Evolutionary conservation across 2,888 invertebrate genomes (phyloP).

Genomic region (Sepiola atlantica): DNA sequence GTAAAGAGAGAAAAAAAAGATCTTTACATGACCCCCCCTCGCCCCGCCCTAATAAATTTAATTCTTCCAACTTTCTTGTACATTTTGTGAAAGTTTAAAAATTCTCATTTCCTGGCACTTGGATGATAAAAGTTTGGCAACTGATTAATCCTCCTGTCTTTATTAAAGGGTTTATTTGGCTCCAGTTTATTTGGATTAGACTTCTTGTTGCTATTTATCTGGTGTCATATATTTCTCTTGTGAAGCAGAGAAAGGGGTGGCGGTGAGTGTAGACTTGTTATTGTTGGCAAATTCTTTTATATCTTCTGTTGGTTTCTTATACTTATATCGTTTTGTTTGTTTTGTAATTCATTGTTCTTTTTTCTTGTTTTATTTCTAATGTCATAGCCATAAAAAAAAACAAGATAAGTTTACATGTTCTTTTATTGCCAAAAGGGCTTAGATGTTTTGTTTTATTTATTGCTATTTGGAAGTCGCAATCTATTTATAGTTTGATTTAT

Average conservation of each 20-base stretch:
- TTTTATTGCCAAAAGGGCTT: not conserved
- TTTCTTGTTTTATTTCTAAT: not conserved
- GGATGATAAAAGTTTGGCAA: not conserved
- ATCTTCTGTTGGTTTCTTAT: not conserved
- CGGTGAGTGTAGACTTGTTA: not conserved
- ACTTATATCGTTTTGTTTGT: not conserved
- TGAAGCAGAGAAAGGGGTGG: not conserved
- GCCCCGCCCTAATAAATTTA: too few species aligned
- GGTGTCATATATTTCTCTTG: not conserved
- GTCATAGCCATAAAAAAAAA: not conserved
- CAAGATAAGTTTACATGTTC: not conserved
- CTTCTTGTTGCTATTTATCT: not conserved
- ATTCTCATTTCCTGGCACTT: not conserved
- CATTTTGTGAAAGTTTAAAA: too few species aligned
- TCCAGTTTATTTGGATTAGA: not conserved
- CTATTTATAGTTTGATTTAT: not conserved
- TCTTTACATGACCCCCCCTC: too few species aligned
- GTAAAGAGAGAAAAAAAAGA: too few species aligned
- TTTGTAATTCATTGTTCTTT: not conserved
- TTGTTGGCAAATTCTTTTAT: not conserved
- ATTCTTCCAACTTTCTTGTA: too few species aligned
- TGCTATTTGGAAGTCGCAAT: not conserved
- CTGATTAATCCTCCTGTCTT: not conserved
- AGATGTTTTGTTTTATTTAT: not conserved
- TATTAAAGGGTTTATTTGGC: conserved; percentile 20